Base-by-base conservation (phyloP, 53 echinoderm and acorn worm species). In the Stichopus horrens region DNA sequence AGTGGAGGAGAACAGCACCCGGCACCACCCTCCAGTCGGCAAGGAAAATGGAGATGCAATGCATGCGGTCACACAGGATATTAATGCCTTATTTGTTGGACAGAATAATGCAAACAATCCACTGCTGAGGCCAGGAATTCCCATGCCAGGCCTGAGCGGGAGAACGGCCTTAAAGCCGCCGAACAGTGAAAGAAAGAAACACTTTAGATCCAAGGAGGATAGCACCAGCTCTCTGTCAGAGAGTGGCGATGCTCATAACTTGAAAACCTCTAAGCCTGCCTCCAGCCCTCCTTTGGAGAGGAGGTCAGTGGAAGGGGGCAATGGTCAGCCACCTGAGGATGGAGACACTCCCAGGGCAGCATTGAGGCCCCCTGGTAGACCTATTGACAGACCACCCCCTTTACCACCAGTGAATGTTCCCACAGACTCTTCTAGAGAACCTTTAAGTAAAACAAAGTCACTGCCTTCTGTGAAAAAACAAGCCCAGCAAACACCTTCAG, bases 381-480 rank as follows among this genome's bases (percentile, higher is more conserved):
- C 92, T 54, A 91, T 92, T 20, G 89, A 79, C 66, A 92, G 86
- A 73, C 90, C 91, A 23, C 87, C 82, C 23, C 83, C 83, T 68
- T 88, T 90, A 55, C 76, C 86, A 57, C 79, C 54, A 8, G 90
- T 87, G 55, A 71, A 71, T 71, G 18, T 71, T 22, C 83, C 53
- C 54, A 79, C 85, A 74, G 92, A 93, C 23, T 74, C 54, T 18
- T 86, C 76, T 53, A 96, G 90, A 73, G 96, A 96, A 52, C 94
- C 90, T 21, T 54, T 96, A 71, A 10, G 74, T 22, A 96, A 96
- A 88, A 94, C 96, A 22, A 92, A 91, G 78, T 96, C 96, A 57
- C 82, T 96, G 82, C 93, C 93, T 37, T 94, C 88, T 55, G 53
- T 53, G 5, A 93, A 93, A 75, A 89, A 87, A 73, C 89, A 84